Base-by-base conservation (phyloP, 1,140 invertebrate genomes). In the Ceratina australensis region DNA sequence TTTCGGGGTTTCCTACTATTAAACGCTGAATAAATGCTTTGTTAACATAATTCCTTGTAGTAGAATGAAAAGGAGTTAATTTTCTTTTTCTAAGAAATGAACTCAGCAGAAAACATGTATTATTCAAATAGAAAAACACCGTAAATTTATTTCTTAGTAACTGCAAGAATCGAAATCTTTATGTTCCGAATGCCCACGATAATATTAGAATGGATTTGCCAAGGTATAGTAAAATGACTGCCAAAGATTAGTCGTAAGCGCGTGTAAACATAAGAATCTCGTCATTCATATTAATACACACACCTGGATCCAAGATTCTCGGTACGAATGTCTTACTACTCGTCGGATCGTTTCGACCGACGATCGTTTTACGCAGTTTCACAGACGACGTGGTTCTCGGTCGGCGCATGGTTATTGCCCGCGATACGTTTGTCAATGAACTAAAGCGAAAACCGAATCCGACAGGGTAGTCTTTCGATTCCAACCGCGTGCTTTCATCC, bases 211-310 rank as follows among this genome's bases (percentile, higher is more conserved):
- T 28, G 15, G 26, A 2, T 76, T 50, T 49, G 18, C 15, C n/a
- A 24, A 61, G 12, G 24, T 56, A 24, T 68, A 68, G 68, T 64
- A 16, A 63, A 72, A 69, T 33, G 79, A 72, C 72, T 63, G 61
- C 52, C 68, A 59, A 24, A 73, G 71, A 56, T 77, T 72, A 69
- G 66, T 79, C 79, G 67, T 64, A 78, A 16, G 66, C 65, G 78
- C 67, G 77, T 80, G 84, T 86, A 84, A 83, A 87, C 82, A 86
- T 60, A 79, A 76, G 75, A 77, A 84, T 71, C 72, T 88, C 86
- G 87, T 89, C 87, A 89, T 89, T 89, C 83, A 87, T 89, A 89
- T 89, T 89, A 88, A 89, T 89, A 89, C 81, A 84, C 87, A 81
- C 60, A 76, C 86, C 81, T 84, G 80, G 77, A 78, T 47, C 72